Evolutionary conservation across 2,888 invertebrate genomes (phyloP).

Genomic region (Liodrosophila aerea): DNA sequence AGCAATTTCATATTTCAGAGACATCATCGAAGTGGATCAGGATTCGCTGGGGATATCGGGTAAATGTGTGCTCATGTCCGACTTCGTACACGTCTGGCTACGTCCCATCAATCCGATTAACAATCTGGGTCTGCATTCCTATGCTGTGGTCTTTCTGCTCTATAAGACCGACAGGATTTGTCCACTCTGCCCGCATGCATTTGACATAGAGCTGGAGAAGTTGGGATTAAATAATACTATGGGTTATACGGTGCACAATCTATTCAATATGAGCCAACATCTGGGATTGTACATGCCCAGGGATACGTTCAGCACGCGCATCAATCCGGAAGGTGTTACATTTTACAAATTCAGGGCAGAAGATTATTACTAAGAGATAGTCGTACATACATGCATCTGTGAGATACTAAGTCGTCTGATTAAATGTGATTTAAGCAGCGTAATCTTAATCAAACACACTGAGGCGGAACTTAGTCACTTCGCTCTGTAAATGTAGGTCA

Average conservation of each 20-base stretch:
- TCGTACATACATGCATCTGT: too few relatives aligned
- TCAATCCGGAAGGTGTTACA: slow-evolving; percentile 70
- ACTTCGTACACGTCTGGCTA: slow-evolving; percentile 81
- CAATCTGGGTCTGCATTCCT: slow-evolving; percentile 79
- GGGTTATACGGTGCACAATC: slow-evolving; percentile 77
- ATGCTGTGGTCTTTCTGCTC: slow-evolving; percentile 82
- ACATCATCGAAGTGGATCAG: slow-evolving; percentile 86
- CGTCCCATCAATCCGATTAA: slow-evolving; percentile 81
- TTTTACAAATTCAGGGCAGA: slow-evolving; percentile 66
- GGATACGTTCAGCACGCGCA: slow-evolving; percentile 54
- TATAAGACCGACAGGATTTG: slow-evolving; percentile 23
- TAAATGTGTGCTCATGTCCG: slow-evolving; percentile 80
- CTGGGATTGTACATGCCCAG: slow-evolving; percentile 31
- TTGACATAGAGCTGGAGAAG: slow-evolving; percentile 73
- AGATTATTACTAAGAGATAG: slow-evolving; percentile 22
- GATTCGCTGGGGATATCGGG: slow-evolving; percentile 87
- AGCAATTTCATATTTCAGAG: slow-evolving; percentile 53
- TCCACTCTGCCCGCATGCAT: slow-evolving; percentile 75
- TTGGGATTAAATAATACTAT: slow-evolving; percentile 77
- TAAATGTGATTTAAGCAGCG: too few relatives aligned
- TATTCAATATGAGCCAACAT: slow-evolving; percentile 46
- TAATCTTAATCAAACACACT: too few relatives aligned
- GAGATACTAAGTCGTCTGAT: too few relatives aligned
- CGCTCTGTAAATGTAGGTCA: too few relatives aligned
- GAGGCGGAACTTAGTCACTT: too few relatives aligned